Base-by-base conservation (phyloP, 2,113 vertebrate genomes). In the Brachypteracias leptosomus region DNA sequence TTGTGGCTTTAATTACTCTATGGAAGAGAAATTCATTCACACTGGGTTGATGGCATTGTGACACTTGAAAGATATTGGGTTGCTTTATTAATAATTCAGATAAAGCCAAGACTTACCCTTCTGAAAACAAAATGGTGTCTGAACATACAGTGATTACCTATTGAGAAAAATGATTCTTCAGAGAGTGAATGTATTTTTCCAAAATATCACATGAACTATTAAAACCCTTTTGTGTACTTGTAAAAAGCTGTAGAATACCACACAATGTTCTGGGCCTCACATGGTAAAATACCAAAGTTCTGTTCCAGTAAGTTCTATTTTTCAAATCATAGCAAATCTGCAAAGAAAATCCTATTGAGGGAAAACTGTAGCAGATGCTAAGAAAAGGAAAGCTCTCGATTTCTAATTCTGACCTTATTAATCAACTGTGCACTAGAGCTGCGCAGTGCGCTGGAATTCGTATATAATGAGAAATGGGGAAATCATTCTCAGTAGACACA, bases 321-420 rank as follows among this genome's bases (percentile, higher is more conserved):
- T 84, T 74, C 42, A 55, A 35, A 77, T 81, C 46, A 84, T 4
- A 71, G 51, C 73, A 87, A 85, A 73, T 33, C 46, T 38, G 42
- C 33, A 61, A 44, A 90, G 49, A 85, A 88, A 76, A 52, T 38
- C 58, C 42, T 83, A 26, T n/a, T 88, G 40, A 88, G 49, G 20
- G 54, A 88, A 89, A 76, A 82, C 19, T 62, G 46, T 51, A 83
- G 46, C 68, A 88, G 51, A 82, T 57, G 21, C 29, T 88, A 88
- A 70, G 82, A 79, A 94, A 95, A 93, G 78, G 47, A 79, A 89
- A 92, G 46, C 36, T 90, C 75, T 88, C 85, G 16, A 10, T 90
- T 93, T 93, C 88, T 93, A 88, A 95, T 92, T 94, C 79, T 88
- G 79, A 83, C 72, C 83, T 85, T 96, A 85, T 92, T 94, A 96